Evolutionary conservation across 1,140 invertebrate genomes (phyloP).

Genomic region (Galendromus occidentalis): DNA sequence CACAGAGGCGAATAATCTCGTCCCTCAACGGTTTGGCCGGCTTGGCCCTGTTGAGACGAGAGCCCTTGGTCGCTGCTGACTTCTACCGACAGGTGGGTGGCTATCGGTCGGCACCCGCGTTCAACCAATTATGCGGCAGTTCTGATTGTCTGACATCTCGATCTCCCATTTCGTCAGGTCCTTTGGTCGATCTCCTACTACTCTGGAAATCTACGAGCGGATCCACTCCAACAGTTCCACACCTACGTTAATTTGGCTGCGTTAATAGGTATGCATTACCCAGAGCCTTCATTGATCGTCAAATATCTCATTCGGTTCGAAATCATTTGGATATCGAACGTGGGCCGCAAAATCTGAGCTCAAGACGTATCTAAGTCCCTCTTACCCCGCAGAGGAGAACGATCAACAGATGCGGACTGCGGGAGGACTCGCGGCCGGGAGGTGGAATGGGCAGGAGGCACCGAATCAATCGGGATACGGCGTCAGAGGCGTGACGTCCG

Average conservation of each 20-base stretch:
- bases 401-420: constrained; percentile 12
- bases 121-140: background rate
- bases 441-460: too few species aligned
- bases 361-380: too few species aligned
- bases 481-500: too few species aligned
- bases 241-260: constrained; percentile 44
- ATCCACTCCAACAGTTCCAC: constrained; percentile 43
- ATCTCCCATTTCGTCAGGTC: constrained; percentile 37
- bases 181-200: constrained; percentile 36
- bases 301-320: too few species aligned
- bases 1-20: constrained; percentile 39
- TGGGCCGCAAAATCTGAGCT: too few species aligned
- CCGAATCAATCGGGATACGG: too few species aligned
- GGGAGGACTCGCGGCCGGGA: too few species aligned
- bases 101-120: background rate
- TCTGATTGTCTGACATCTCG: constrained; percentile 36
- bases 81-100: background rate
- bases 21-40: constrained; percentile 37
- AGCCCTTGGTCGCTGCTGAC: background rate
- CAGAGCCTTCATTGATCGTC: too few species aligned
- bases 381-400: background rate
- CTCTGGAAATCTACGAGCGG: constrained; percentile 33
- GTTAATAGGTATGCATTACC: constrained; percentile 16
- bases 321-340: too few species aligned
- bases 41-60: background rate